These are phyloP conservation scores for Isurus oxyrinchus DNA, from an alignment of 2,113 vertebrate species.

Conservation along the genomic window DNA sequence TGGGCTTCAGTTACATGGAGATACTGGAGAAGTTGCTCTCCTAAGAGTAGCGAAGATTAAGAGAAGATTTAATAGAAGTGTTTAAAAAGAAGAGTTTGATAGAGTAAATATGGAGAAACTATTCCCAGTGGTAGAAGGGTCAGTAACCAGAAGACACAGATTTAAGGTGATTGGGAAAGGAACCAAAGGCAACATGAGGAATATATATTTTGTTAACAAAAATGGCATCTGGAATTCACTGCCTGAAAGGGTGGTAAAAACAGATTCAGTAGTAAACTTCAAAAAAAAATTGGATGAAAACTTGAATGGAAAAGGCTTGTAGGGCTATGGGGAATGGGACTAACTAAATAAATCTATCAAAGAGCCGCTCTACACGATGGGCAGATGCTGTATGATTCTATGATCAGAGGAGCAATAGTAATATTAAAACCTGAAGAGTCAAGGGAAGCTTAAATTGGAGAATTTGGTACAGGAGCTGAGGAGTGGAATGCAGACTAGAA, in stretches of 20 bases:
- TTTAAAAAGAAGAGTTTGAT: background rate
- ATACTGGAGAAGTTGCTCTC: background rate
- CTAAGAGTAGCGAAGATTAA: background rate
- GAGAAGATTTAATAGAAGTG: background rate
- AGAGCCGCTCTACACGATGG: background rate
- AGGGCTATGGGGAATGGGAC: background rate
- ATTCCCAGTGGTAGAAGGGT: background rate
- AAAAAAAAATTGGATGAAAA: background rate
- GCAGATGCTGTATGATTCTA: background rate
- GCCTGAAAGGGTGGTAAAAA: background rate
- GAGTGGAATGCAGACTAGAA: background rate
- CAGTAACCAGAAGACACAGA: background rate
- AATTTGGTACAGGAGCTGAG: background rate
- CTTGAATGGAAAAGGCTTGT: background rate
- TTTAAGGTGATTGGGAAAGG: background rate
- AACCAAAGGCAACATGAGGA: background rate
- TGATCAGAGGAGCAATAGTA: background rate
- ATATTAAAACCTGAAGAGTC: background rate
- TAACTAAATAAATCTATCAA: background rate
- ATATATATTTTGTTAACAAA: background rate
- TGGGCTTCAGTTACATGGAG: no score
- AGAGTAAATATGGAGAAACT: background rate
- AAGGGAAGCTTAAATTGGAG: background rate
- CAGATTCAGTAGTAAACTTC: background rate
- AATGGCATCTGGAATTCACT: background rate